Evolutionary conservation across 2,113 vertebrate genomes (phyloP).

Genomic region (Myotis lucifugus): DNA sequence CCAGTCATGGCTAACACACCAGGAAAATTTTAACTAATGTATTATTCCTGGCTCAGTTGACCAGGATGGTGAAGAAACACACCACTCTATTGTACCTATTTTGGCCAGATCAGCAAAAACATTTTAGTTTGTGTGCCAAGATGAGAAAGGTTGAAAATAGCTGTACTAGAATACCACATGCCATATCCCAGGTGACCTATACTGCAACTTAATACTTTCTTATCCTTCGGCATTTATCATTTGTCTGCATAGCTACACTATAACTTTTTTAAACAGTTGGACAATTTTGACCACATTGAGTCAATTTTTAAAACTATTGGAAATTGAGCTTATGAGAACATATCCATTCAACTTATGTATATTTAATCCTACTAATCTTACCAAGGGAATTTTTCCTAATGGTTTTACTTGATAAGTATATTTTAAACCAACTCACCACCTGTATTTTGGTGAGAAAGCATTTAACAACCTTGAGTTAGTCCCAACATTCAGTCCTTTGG

Average conservation of each 20-base stretch:
- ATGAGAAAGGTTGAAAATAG: neutral
- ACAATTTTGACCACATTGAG: neutral
- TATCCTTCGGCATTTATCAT: neutral
- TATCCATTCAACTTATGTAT: neutral
- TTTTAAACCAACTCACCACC: neutral
- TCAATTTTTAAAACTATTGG: neutral
- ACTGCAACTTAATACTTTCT: too few relatives aligned
- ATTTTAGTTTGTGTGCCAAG: neutral
- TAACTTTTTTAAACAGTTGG: neutral
- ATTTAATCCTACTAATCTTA: neutral
- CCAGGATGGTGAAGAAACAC: too few relatives aligned
- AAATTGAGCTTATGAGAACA: neutral
- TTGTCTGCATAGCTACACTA: neutral
- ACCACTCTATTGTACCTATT: neutral
- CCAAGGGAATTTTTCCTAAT: neutral
- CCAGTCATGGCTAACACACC: too few relatives aligned
- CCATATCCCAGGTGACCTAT: neutral
- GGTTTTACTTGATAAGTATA: neutral
- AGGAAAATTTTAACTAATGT: too few relatives aligned
- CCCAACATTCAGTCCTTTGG: too few relatives aligned
- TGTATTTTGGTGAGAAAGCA: neutral
- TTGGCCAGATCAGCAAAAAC: neutral
- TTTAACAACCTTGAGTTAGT: neutral
- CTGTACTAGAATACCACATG: neutral
- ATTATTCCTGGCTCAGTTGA: too few relatives aligned